Conservation (phyloP, 2,797 vertebrate species). For the Sebastes diploproa region DNA sequence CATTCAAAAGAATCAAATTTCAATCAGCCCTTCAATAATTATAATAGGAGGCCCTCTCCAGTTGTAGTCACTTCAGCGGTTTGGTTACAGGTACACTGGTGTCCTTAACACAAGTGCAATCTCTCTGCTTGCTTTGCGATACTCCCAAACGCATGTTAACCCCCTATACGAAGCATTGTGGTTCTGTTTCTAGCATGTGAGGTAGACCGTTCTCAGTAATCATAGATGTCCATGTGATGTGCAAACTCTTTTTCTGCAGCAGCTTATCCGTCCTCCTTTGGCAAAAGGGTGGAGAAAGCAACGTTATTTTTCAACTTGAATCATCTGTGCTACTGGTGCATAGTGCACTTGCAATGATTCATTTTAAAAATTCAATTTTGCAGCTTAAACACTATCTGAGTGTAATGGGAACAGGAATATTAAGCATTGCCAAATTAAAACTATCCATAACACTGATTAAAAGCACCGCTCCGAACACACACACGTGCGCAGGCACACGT, state of each 20-base stretch:
- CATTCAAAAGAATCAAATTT: neutral
- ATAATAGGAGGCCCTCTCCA: neutral
- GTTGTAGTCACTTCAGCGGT: neutral
- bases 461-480: constrained; percentile 48
- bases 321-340: constrained; percentile 68
- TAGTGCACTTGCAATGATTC: constrained; percentile 62
- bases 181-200: constrained; percentile 17
- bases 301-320: constrained; percentile 72
- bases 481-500: neutral
- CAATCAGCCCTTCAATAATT: neutral
- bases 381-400: constrained; percentile 75
- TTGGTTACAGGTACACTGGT: neutral
- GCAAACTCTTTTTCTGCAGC: constrained; percentile 36
- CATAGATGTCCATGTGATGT: constrained; percentile 33
- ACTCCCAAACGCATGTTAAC: neutral
- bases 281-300: neutral
- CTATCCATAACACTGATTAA: constrained; percentile 80
- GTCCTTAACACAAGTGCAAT: constrained; percentile 4
- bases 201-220: constrained; percentile 34
- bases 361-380: constrained; percentile 76
- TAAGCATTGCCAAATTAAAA: constrained; percentile 78
- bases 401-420: constrained; percentile 75
- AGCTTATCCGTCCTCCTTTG: constrained; percentile 56
- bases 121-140: constrained; percentile 1
- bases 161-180: neutral